Base-by-base conservation (phyloP, 2,888 invertebrate species). In the Ceramica pisi region DNA sequence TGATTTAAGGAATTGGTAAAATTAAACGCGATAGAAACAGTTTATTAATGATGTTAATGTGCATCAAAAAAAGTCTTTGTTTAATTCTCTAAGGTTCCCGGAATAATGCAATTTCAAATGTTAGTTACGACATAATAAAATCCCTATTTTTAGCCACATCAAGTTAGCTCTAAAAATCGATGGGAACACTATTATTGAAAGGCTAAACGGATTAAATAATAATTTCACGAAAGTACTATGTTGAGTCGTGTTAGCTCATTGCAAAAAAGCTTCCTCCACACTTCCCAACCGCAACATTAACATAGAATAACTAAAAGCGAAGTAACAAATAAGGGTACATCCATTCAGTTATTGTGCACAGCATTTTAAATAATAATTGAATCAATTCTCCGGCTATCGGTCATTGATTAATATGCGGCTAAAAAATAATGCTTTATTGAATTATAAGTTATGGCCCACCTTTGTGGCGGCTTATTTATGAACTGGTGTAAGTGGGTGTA, bases 311-410 rank as follows among this genome's bases (percentile, higher is more conserved):
- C 92, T 92, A 92, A 93, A 93, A 89, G 90, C 87, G 80, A 81
- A 88, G 89, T 93, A 92, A 95, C 95, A 95, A 95, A 95, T 95
- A 95, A 91, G 91, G 86, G 80, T 85, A 93, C 94, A 93, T 94
- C 91, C 94, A 95, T 95, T 94, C 93, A 92, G 72, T 88, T 90
- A 93, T 95, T 95, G 94, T 95, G 92, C 86, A 87, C 84, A 89
- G 89, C 91, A 89, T 91, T 94, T 94, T 94, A 95, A 95, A 95
- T 95, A 94, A 93, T 91, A 94, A 95, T 94, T 95, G 95, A 95
- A 94, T 93, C 94, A 92, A 94, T 94, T 89, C 89, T 87, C 87
- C 83, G 80, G 82, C 80, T 81, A 83, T 84, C 84, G 80, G 85
- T 84, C 88, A 85, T 91, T 94, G 94, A 94, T 94, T 94, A 94